Percentiles rank a stretch among this genome's conserved stretches.
phyloP scores from a whole-genome alignment of 2,888 invertebrate species.

The Kryphioiulus occultus region DNA sequence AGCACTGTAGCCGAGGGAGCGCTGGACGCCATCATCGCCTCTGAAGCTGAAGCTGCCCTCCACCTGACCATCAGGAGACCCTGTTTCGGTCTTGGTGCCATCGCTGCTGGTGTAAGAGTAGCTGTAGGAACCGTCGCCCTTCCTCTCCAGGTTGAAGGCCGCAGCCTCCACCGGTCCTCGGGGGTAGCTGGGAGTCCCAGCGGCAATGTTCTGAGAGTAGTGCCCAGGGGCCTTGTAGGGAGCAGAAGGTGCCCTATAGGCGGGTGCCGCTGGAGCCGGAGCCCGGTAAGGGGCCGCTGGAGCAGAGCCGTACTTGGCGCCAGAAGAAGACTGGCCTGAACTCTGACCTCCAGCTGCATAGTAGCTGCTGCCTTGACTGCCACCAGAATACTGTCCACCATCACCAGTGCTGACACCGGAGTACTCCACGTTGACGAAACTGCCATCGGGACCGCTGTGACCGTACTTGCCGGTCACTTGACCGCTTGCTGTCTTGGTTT shows the following conservation, averaged over 20 bases:
- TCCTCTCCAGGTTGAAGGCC: constrained; percentile 22
- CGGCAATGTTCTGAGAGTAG: background rate
- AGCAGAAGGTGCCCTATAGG: background rate
- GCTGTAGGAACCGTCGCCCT: constrained; percentile 46
- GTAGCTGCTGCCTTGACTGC: background rate
- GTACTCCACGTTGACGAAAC: constrained; percentile 49
- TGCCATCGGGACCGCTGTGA: constrained; percentile 46
- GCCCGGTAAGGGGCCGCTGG: background rate
- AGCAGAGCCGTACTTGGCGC: background rate
- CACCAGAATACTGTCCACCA: constrained; percentile 1
- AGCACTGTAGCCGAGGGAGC: constrained; percentile 44
- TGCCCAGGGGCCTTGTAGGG: background rate
- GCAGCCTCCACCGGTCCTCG: background rate
- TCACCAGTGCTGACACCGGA: constrained; percentile 44
- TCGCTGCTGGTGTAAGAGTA: constrained; percentile 46
- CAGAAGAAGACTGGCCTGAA: background rate
- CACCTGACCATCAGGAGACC: constrained; percentile 48
- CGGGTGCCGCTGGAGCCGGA: background rate
- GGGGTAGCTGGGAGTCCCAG: background rate
- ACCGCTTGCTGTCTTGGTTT: constrained; percentile 41
- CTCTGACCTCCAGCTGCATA: background rate
- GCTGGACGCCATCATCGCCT: constrained; percentile 48
- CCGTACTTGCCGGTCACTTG: constrained; percentile 49
- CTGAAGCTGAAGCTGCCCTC: constrained; percentile 44
- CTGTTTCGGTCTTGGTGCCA: constrained; percentile 39